Percentiles rank a stretch among this genome's conserved stretches.
phyloP scores from a whole-genome alignment of 1,140 invertebrate species.

The Metopolophium dirhodum region DNA sequence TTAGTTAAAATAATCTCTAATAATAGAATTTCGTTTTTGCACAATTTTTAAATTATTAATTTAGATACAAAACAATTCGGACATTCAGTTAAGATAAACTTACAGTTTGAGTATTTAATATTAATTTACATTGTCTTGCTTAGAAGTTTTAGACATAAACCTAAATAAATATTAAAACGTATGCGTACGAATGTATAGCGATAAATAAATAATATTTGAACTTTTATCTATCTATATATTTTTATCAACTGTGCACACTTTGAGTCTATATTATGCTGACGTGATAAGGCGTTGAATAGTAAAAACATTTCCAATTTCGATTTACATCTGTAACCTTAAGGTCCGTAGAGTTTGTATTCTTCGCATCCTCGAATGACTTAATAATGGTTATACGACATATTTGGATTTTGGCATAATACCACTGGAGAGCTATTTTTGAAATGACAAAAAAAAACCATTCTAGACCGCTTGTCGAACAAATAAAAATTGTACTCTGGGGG shows the following conservation, averaged over 20 bases:
- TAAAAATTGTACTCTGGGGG: constrained; percentile 12
- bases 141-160: not conserved
- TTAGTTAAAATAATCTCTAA: not conserved
- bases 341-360: not conserved
- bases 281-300: not conserved
- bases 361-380: not conserved
- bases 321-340: not conserved
- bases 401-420: not conserved
- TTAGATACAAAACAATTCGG: not conserved
- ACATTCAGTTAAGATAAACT: not conserved
- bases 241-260: not conserved
- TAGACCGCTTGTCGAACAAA: not conserved
- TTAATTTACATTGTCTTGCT: not conserved
- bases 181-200: not conserved
- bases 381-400: not conserved
- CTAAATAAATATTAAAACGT: not conserved
- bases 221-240: not conserved
- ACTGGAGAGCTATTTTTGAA: not conserved
- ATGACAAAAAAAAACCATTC: not conserved
- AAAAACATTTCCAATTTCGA: not conserved
- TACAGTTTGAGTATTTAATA: not conserved
- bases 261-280: not conserved
- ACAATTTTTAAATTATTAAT: not conserved
- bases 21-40: not conserved
- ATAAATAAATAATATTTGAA: not conserved